These are phyloP conservation scores for Astyanax mexicanus DNA, from an alignment of 2,797 vertebrate genomes.

Conservation along the genomic window DNA sequence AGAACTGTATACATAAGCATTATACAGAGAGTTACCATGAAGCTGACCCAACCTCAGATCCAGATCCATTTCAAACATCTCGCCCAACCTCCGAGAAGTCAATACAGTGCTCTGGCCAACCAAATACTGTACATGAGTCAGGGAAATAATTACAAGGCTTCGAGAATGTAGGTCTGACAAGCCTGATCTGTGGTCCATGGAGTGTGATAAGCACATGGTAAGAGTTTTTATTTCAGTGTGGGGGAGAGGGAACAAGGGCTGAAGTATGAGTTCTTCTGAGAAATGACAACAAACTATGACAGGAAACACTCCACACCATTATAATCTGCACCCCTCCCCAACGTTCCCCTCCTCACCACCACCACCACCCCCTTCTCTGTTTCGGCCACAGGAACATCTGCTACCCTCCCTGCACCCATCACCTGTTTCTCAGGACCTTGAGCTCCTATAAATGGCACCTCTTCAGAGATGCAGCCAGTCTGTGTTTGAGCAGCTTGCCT, in stretches of 20 bases:
- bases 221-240: not conserved
- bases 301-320: conserved; percentile 55
- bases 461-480: conserved; percentile 50
- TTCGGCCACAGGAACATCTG: conserved; percentile 76
- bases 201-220: not conserved
- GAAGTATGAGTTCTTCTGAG: conserved; percentile 62
- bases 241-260: conserved; percentile 3
- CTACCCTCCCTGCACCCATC: conserved; percentile 55
- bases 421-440: conserved; percentile 76
- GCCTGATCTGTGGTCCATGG: not conserved
- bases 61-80: not conserved
- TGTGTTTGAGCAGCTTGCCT: conserved; percentile 75
- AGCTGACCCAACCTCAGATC: not conserved
- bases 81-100: not conserved
- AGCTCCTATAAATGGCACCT: conserved; percentile 57
- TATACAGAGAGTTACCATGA: not conserved
- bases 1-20: not conserved
- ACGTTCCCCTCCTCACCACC: conserved; percentile 19
- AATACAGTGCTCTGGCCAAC: not conserved
- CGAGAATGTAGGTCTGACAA: not conserved
- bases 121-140: not conserved
- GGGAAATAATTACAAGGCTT: not conserved
- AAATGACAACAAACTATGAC: conserved; percentile 61
- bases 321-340: conserved; percentile 42
- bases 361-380: conserved; percentile 75